Evolutionary conservation across 2,888 invertebrate genomes (phyloP), one percentile per base, ranked within the genome.

Genomic region (Heliconius charithonia): DNA sequence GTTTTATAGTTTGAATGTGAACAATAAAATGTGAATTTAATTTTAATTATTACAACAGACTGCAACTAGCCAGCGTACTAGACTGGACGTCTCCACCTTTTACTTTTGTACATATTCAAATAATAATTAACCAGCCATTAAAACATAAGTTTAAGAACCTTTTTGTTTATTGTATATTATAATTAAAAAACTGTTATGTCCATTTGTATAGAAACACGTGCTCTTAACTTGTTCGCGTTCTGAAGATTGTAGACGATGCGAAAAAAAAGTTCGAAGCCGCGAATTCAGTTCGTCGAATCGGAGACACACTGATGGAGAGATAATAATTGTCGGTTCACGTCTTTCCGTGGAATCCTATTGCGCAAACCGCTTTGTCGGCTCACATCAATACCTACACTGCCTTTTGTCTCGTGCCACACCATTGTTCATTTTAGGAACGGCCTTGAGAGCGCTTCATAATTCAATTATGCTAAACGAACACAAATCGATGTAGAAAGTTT

Each of bases 281-380:
- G 82, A 86, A 84, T 82, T 86, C 84, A 84, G 85, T 93, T 93
- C 93, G 86, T 85, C 87, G 93, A 93, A 94, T 87, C 86, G 89
- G 86, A 87, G 91, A 91, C 92, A 90, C 87, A 89, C 87, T 88
- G 93, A 94, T 93, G 90, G 87, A 86, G 87, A 92, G 93, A 94
- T 94, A 94, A 94, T 93, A 89, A 93, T 93, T 92, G 93, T 91
- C 93, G 90, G 92, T 92, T 87, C 93, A 93, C 93, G 93, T 93
- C 91, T 92, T 92, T 94, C 91, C 91, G 85, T 87, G 93, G 94
- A 95, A 94, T 93, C 90, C 90, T 90, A 94, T 95, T 94, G 94
- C 93, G 93, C 93, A 93, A 94, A 92, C 92, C 90, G 93, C 94
- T 93, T 93, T 92, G 94, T 94, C 92, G 93, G 93, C 88, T 85